Conservation (phyloP, 2,888 invertebrate genomes). For the Arge pagana region DNA sequence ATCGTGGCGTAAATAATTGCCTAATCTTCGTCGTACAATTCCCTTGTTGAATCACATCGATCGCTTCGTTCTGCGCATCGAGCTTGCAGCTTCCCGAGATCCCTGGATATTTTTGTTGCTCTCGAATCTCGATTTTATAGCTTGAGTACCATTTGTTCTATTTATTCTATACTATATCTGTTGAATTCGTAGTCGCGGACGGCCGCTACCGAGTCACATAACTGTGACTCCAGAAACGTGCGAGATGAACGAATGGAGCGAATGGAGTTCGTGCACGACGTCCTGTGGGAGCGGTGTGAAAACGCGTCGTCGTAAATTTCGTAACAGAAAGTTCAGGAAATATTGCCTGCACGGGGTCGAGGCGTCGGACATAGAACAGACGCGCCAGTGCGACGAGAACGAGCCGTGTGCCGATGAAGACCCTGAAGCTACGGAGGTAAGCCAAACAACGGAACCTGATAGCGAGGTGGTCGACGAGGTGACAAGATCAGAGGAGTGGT, state of each 20-base stretch:
- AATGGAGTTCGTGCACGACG: constrained; percentile 83
- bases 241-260: constrained; percentile 73
- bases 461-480: constrained; percentile 29
- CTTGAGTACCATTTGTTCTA: too few relatives aligned
- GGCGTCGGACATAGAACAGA: constrained; percentile 43
- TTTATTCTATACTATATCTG: too few relatives aligned
- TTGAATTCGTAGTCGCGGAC: too few relatives aligned
- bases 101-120: too few relatives aligned
- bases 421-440: constrained; percentile 57
- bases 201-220: constrained; percentile 21
- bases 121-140: too few relatives aligned
- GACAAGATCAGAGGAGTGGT: constrained; percentile 42
- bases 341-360: constrained; percentile 39
- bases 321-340: constrained; percentile 53
- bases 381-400: constrained; percentile 41
- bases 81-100: too few relatives aligned
- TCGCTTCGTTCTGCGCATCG: too few relatives aligned
- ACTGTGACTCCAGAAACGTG: constrained; percentile 62
- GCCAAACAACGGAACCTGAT: constrained; percentile 6
- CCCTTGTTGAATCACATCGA: too few relatives aligned
- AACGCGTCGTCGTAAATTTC: constrained; percentile 76
- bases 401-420: constrained; percentile 39
- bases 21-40: too few relatives aligned
- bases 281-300: constrained; percentile 86
- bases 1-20: too few relatives aligned